Percentiles rank a stretch among this genome's conserved stretches.
Conservation (phyloP, 1,140 invertebrate species). For the Whitmania pigra region DNA sequence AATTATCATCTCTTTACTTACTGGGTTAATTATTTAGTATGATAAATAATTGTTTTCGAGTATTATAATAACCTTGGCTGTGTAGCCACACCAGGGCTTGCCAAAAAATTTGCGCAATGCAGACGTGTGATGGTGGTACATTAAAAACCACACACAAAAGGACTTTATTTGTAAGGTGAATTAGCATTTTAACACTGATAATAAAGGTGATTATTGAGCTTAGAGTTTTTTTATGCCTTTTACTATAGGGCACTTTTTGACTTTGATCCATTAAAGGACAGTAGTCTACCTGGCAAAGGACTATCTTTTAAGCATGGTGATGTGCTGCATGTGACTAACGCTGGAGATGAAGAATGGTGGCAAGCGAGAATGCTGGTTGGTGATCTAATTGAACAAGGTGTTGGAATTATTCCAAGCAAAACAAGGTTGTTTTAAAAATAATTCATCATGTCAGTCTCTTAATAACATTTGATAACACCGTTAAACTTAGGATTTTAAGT, state of each 20-base stretch:
- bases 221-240: neutral
- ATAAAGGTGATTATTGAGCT: neutral
- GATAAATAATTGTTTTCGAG: no score
- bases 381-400: constrained; percentile 17
- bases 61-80: neutral
- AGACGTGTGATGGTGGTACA: constrained; percentile 32
- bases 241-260: constrained; percentile 78
- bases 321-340: constrained; percentile 95
- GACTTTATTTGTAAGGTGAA: constrained; percentile 15
- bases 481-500: neutral
- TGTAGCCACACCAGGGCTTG: neutral
- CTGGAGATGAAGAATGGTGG: constrained; percentile 99
- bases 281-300: constrained; percentile 85
- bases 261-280: constrained; percentile 91
- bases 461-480: neutral
- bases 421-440: constrained; percentile 1
- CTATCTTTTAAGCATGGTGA: constrained; percentile 87
- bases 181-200: neutral
- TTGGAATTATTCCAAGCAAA: constrained; percentile 18
- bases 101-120: constrained; percentile 32
- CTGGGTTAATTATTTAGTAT: no score
- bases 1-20: no score
- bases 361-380: constrained; percentile 57
- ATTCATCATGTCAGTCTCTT: neutral
- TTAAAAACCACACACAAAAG: constrained; percentile 12